A percentile compares a stretch with the other conserved stretches of the same genome.
Conservation (phyloP, 2,797 vertebrate species). For the Mus caroli region DNA sequence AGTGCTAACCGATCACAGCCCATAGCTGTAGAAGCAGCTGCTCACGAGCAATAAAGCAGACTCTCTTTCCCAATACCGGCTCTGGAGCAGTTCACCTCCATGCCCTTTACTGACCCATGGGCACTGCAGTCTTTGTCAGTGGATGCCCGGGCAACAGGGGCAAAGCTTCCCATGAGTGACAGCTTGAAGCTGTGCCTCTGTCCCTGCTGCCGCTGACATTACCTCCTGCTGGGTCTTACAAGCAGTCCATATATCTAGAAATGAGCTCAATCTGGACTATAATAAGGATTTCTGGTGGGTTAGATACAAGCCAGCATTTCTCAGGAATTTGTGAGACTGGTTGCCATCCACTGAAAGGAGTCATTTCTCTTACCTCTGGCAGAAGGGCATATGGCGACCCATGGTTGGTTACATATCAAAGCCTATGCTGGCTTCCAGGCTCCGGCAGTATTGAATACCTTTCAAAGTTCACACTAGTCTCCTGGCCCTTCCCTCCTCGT, state of each 20-base stretch:
- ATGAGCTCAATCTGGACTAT: background rate
- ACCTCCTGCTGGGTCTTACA: background rate
- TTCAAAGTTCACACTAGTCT: background rate
- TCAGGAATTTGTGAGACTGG: background rate
- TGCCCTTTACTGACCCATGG: background rate
- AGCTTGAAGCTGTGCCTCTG: background rate
- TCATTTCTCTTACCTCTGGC: background rate
- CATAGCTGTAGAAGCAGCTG: no score
- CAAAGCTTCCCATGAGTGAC: background rate
- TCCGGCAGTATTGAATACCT: background rate
- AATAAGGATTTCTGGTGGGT: background rate
- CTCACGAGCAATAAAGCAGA: background rate
- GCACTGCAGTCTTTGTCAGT: background rate
- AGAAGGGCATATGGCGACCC: background rate
- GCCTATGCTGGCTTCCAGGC: background rate
- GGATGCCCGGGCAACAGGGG: background rate
- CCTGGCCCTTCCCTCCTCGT: background rate
- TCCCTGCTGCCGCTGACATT: background rate
- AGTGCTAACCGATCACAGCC: no score
- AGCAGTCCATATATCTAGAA: background rate
- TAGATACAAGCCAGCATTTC: background rate
- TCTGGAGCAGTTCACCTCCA: background rate
- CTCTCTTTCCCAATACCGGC: no score
- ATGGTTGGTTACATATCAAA: background rate
- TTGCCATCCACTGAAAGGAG: background rate